Evolutionary conservation across 2,797 vertebrate species (phyloP).

Genomic region (Lates japonicus): DNA sequence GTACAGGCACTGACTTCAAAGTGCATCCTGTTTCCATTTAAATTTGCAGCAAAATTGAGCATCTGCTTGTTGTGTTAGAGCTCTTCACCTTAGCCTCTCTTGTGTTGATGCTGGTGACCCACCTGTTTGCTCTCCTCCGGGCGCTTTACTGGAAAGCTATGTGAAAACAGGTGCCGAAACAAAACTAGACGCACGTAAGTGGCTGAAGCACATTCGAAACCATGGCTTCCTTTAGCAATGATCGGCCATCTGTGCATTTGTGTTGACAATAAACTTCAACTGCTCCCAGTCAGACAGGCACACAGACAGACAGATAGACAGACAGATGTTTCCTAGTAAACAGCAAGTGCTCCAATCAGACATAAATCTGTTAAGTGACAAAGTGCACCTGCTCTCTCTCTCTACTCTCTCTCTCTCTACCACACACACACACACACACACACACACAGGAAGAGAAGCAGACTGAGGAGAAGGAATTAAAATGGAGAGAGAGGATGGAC

Average conservation of each 20-base stretch:
- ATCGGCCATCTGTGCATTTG: conserved; percentile 60
- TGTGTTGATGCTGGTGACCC: conserved; percentile 10
- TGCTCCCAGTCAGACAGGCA: conserved; percentile 31
- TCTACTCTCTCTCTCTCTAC: too few relatives aligned
- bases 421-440: too few relatives aligned
- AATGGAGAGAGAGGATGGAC: conserved; percentile 60
- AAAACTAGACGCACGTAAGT: conserved; percentile 36
- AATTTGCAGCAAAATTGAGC: conserved; percentile 14
- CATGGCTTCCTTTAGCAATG: conserved; percentile 62
- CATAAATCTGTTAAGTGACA: conserved; percentile 64
- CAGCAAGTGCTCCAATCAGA: conserved; percentile 50
- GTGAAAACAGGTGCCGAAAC: conserved; percentile 36
- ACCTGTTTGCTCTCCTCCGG: conserved; percentile 23
- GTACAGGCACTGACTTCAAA: conserved; percentile 40
- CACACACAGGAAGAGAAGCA: conserved; percentile 57
- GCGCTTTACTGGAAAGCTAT: conserved; percentile 29
- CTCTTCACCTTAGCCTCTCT: conserved; percentile 4
- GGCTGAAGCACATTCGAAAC: conserved; percentile 56
- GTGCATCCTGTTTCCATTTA: conserved; percentile 26
- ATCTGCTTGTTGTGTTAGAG: conserved; percentile 16
- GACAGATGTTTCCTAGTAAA: conserved; percentile 70
- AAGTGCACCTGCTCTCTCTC: conserved; percentile 60
- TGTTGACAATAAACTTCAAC: conserved; percentile 52
- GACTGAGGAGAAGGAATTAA: conserved; percentile 54
- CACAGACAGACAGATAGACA: conserved; percentile 35